Conservation (phyloP, 2,888 invertebrate genomes). For the Stratiomys singularior region DNA sequence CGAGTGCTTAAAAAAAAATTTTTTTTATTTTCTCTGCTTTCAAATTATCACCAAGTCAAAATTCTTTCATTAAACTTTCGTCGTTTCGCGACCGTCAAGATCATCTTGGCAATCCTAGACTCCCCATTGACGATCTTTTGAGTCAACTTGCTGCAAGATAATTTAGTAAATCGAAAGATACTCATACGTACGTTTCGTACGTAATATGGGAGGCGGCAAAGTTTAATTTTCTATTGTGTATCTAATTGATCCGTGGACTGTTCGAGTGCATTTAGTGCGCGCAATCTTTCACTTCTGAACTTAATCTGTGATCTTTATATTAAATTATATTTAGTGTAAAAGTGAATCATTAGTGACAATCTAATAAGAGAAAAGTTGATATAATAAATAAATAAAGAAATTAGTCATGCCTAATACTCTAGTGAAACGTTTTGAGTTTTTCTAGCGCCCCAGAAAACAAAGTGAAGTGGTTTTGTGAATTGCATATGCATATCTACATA, state of each 20-base stretch:
- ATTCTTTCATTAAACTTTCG: constrained; percentile 12
- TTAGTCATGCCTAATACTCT: constrained; percentile 8
- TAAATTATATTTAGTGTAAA: constrained; percentile 18
- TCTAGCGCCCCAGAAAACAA: neutral
- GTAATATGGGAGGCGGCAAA: neutral
- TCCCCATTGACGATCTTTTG: neutral
- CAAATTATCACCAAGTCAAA: neutral
- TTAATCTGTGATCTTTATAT: constrained; percentile 12
- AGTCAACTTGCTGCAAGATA: neutral
- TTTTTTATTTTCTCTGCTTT: neutral
- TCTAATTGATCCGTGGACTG: constrained; percentile 27
- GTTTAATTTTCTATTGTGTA: constrained; percentile 27
- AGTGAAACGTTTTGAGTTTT: constrained; percentile 8
- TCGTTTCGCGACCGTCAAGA: neutral
- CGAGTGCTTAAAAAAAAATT: neutral
- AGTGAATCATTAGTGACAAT: constrained; percentile 19
- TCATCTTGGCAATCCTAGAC: neutral
- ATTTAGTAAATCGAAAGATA: neutral
- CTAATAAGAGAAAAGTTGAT: neutral
- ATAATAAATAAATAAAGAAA: neutral
- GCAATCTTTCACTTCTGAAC: neutral
- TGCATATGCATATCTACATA: neutral
- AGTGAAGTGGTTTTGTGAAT: neutral
- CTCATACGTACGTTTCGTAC: neutral
- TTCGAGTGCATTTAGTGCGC: constrained; percentile 11